Conservation (phyloP, 2,113 vertebrate species). For the Lipophrys pholis region DNA sequence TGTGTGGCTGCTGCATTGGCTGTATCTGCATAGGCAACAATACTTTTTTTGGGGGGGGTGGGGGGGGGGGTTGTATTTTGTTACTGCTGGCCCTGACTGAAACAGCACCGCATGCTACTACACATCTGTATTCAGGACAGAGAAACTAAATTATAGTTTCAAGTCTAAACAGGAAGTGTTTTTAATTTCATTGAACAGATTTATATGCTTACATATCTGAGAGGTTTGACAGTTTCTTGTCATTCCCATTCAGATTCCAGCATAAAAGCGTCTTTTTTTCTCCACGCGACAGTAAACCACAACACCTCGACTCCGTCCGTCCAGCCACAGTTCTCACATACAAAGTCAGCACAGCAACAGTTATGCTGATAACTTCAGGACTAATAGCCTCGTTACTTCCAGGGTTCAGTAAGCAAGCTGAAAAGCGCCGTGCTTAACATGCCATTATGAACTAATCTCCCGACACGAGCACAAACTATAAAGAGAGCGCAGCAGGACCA, state of each 20-base stretch:
- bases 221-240: too few relatives aligned
- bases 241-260: slow-evolving; percentile 7
- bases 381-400: slow-evolving; percentile 59
- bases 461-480: slow-evolving; percentile 36
- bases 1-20: too few relatives aligned
- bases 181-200: too few relatives aligned
- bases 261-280: slow-evolving; percentile 29
- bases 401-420: slow-evolving; percentile 54
- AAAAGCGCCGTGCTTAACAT: slow-evolving; percentile 42
- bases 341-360: slow-evolving; percentile 16
- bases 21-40: too few relatives aligned
- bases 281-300: slow-evolving; percentile 17
- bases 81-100: too few relatives aligned
- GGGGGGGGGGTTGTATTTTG: too few relatives aligned
- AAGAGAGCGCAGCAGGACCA: slow-evolving; percentile 45
- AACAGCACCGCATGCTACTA: too few relatives aligned
- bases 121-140: too few relatives aligned
- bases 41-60: too few relatives aligned
- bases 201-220: too few relatives aligned
- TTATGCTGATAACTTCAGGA: slow-evolving; percentile 52
- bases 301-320: slow-evolving; percentile 34
- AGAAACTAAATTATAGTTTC: background rate
- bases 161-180: background rate
- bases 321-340: slow-evolving; percentile 30
- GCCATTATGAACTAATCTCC: slow-evolving; percentile 64